Conservation (phyloP, 2,888 invertebrate species). For the Terebella lapidaria region DNA sequence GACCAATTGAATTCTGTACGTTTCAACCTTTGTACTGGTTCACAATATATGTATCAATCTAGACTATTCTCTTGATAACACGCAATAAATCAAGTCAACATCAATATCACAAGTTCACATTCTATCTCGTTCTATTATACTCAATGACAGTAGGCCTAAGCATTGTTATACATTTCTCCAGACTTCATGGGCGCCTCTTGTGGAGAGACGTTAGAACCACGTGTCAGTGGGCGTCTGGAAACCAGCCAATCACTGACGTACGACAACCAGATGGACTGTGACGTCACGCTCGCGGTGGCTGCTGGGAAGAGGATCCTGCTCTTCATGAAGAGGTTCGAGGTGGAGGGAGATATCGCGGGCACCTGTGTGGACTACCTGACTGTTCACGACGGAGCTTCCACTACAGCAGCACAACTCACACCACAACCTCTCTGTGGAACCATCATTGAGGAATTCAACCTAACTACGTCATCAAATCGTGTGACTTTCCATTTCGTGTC, state of each 20-base stretch:
- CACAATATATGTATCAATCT: no score
- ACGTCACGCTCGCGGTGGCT: constrained; percentile 6
- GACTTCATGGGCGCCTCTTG: constrained; percentile 8
- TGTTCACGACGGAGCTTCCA: constrained; percentile 3
- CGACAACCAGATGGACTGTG: constrained; percentile 11
- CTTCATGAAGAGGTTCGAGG: constrained; percentile 7
- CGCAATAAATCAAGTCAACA: no score
- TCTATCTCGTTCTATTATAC: no score
- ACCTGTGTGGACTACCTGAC: background rate
- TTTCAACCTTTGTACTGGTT: no score
- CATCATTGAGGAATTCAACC: background rate
- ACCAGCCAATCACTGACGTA: constrained; percentile 9
- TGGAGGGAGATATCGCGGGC: constrained; percentile 1
- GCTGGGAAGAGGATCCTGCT: constrained; percentile 1
- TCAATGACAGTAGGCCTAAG: no score
- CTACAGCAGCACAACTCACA: background rate
- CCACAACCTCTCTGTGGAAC: background rate
- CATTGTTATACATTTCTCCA: no score
- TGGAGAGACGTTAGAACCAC: background rate
- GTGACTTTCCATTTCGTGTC: constrained; percentile 5
- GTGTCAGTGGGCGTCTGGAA: constrained; percentile 11
- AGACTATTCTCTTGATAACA: no score
- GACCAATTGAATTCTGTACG: no score
- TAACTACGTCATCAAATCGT: constrained; percentile 1
- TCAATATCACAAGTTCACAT: no score